Evolutionary conservation across 2,113 vertebrate species (phyloP).

Genomic region (Pseudopipra pipra): DNA sequence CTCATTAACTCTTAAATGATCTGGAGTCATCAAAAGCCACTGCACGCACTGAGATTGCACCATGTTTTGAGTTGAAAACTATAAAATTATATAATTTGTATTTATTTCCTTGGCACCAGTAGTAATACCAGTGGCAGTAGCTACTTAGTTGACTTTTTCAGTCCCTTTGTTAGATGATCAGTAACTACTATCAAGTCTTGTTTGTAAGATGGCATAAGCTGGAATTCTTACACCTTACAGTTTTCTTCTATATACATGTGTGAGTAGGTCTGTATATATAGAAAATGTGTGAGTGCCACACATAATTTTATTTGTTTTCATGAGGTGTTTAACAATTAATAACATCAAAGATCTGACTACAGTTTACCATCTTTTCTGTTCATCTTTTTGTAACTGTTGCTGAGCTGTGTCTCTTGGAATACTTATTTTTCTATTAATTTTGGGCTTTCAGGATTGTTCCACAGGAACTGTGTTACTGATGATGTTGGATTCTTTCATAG

Average conservation of each 20-base stretch:
- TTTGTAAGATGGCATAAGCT: neutral
- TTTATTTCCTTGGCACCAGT: neutral
- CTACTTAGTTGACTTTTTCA: neutral
- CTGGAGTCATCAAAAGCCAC: neutral
- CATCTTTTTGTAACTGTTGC: neutral
- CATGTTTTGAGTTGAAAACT: neutral
- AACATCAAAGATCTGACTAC: neutral
- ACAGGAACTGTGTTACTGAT: neutral
- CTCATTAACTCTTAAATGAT: conserved; percentile 18
- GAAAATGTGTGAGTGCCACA: neutral
- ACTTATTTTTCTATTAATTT: neutral
- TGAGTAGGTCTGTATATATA: neutral
- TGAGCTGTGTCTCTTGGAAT: neutral
- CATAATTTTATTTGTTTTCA: neutral
- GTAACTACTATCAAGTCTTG: neutral
- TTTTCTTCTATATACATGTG: neutral
- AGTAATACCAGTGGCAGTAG: neutral
- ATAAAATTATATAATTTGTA: neutral
- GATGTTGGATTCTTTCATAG: neutral
- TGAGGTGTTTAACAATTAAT: neutral
- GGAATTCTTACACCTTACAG: neutral
- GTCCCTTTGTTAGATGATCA: neutral
- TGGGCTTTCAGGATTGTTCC: neutral
- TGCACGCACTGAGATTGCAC: neutral
- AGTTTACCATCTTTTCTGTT: neutral